phyloP scores from a whole-genome alignment of 2,113 vertebrate species.

The human (Homo sapiens) region DNA sequence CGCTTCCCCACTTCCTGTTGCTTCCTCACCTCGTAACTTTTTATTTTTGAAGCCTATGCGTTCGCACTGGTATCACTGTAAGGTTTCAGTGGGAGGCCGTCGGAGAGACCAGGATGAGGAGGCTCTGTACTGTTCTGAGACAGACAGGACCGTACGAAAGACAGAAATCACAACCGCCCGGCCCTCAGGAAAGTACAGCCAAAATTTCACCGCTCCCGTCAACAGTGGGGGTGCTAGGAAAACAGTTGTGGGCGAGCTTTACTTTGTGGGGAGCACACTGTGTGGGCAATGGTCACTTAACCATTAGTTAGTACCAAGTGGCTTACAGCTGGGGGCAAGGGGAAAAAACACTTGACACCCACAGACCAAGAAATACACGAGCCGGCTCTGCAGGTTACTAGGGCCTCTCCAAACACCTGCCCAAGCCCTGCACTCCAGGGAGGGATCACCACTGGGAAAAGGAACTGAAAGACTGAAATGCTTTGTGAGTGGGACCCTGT shows the following conservation, averaged over 20 bases:
- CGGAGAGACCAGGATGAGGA: neutral
- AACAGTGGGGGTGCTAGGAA: conserved; percentile 44
- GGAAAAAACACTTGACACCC: neutral
- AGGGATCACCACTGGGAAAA: neutral
- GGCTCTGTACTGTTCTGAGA: conserved; percentile 1
- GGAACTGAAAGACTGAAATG: neutral
- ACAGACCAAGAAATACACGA: conserved; percentile 15
- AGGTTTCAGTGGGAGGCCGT: conserved; percentile 21
- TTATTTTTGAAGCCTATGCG: conserved; percentile 69
- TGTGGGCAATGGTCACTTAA: conserved; percentile 59
- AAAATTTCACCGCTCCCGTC: neutral
- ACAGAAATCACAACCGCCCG: conserved; percentile 55
- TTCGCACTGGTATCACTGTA: neutral
- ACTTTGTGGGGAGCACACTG: conserved; percentile 37
- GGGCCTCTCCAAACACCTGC: neutral
- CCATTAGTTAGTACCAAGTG: conserved; percentile 8
- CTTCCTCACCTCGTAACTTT: conserved; percentile 51
- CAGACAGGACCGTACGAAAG: conserved; percentile 28
- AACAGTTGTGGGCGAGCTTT: conserved; percentile 50
- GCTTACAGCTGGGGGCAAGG: conserved; percentile 17
- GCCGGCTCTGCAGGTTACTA: neutral
- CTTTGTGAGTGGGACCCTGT: neutral
- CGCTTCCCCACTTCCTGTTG: conserved; percentile 81
- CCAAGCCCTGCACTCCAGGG: neutral
- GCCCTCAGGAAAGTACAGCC: conserved; percentile 73